These are phyloP conservation scores for Sycobia sp. DNA, from an alignment of 1,140 invertebrate species.

Conservation along the genomic window DNA sequence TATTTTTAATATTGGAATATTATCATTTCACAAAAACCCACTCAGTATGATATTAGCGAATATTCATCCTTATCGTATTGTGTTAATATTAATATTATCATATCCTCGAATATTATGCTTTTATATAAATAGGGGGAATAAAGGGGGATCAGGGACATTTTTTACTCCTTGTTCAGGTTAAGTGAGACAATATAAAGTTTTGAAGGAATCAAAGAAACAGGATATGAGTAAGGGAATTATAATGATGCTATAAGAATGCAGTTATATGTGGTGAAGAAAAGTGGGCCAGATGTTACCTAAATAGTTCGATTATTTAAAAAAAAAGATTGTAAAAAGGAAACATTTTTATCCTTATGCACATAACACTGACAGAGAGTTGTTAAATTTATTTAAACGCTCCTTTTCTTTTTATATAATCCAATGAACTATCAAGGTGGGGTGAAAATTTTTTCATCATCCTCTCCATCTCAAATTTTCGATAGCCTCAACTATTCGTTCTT, in stretches of 20 bases:
- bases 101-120: conserved; percentile 62
- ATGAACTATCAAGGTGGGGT: conserved; percentile 7
- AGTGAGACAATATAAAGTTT: conserved; percentile 38
- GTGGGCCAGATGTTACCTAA: conserved; percentile 33
- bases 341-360: conserved; percentile 17
- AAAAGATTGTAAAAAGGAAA: conserved; percentile 36
- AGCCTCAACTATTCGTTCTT: too few relatives aligned
- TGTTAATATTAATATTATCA: conserved; percentile 63
- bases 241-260: conserved; percentile 22
- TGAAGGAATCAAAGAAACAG: conserved; percentile 36
- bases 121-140: conserved; percentile 62
- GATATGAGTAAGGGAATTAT: conserved; percentile 18
- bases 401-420: conserved; percentile 3
- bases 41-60: conserved; percentile 61
- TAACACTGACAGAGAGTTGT: conserved; percentile 5
- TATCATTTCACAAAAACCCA: conserved; percentile 63
- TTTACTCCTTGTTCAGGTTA: conserved; percentile 27
- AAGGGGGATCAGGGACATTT: conserved; percentile 45
- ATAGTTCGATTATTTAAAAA: conserved; percentile 33
- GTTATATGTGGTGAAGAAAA: conserved; percentile 30
- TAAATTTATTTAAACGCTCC: not conserved
- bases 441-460: too few relatives aligned
- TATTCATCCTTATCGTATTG: conserved; percentile 62
- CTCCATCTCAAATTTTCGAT: too few relatives aligned
- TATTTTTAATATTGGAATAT: conserved; percentile 55